Percentiles rank a stretch among this genome's conserved stretches.
Conservation (phyloP, 2,113 vertebrate species). For the Gymnogyps californianus region DNA sequence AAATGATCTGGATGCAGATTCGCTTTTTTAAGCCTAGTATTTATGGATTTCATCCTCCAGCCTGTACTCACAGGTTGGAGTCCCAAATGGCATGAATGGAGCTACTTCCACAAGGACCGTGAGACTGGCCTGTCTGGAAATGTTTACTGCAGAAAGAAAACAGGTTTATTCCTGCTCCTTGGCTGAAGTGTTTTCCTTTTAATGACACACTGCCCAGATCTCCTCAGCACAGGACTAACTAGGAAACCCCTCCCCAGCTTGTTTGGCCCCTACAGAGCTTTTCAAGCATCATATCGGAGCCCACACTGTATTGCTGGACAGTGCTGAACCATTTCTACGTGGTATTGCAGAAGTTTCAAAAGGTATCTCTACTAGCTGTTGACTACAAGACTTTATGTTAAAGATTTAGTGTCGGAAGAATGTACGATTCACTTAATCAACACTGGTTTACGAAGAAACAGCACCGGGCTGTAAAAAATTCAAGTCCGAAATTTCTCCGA, state of each 20-base stretch:
- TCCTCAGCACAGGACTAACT: neutral
- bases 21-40: neutral
- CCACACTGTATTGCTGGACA: neutral
- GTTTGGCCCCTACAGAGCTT: neutral
- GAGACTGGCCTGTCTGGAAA: neutral
- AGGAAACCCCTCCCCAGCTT: neutral
- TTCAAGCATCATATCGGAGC: neutral
- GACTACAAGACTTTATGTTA: neutral
- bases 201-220: neutral
- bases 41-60: slow-evolving; percentile 16
- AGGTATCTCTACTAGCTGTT: neutral
- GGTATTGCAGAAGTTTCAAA: neutral
- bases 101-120: neutral
- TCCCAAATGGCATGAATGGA: neutral
- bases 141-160: neutral
- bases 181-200: neutral
- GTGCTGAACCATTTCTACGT: neutral
- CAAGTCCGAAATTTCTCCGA: neutral
- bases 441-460: neutral
- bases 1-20: slow-evolving; percentile 22
- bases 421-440: neutral
- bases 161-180: neutral
- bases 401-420: neutral
- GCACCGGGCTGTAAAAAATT: neutral
- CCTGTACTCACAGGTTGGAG: neutral